Conservation (phyloP, 2,113 vertebrate genomes). For the Ginglymostoma cirratum region DNA sequence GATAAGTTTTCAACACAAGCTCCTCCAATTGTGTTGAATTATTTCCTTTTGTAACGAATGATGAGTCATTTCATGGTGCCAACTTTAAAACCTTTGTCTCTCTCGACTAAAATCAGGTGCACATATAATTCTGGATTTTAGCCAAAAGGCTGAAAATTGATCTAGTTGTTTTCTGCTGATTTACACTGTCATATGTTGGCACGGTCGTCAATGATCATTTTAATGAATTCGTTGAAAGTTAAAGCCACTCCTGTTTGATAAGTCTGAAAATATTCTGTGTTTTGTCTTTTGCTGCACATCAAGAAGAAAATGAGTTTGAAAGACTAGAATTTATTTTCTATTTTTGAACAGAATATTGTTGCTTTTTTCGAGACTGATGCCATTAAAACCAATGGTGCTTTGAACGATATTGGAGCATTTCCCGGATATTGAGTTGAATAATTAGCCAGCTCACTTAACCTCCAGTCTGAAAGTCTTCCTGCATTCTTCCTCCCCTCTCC, state of each 20-base stretch:
- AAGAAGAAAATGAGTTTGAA: not conserved
- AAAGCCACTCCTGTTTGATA: not conserved
- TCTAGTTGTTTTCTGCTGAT: not conserved
- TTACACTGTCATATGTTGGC: not conserved
- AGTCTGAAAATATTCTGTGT: not conserved
- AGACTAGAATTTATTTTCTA: not conserved
- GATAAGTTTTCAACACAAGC: not conserved
- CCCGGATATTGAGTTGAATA: slow-evolving; percentile 46
- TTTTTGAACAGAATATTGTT: not conserved
- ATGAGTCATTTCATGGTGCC: not conserved
- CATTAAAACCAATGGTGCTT: not conserved
- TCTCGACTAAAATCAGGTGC: not conserved
- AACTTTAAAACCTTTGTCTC: not conserved
- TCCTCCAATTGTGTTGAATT: not conserved
- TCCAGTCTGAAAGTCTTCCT: slow-evolving; percentile 41
- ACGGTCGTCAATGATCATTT: no score
- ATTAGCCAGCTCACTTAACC: slow-evolving; percentile 46
- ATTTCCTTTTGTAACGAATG: not conserved
- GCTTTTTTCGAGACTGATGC: not conserved
- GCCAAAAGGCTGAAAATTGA: not conserved
- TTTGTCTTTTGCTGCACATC: not conserved
- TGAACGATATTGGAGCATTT: slow-evolving; percentile 41
- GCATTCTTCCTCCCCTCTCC: slow-evolving; percentile 41
- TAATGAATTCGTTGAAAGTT: not conserved
- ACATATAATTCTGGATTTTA: not conserved